phyloP scores from a whole-genome alignment of 2,113 vertebrate species.

The Erinaceus europaeus region DNA sequence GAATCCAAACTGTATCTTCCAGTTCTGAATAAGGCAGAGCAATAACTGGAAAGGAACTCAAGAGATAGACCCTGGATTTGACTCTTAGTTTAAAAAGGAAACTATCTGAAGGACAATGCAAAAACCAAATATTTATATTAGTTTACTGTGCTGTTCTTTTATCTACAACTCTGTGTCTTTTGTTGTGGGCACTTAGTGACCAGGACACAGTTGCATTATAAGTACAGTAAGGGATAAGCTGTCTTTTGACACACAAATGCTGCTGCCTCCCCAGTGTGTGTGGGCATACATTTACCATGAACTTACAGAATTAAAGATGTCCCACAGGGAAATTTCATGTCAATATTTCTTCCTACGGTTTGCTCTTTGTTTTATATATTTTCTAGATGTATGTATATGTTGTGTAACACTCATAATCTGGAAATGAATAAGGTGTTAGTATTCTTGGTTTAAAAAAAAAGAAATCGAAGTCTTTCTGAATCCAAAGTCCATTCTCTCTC shows the following conservation, averaged over 20 bases:
- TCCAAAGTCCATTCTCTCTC: not conserved
- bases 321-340: constrained; percentile 56
- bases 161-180: constrained; percentile 43
- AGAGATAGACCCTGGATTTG: constrained; percentile 33
- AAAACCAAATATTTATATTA: constrained; percentile 65
- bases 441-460: constrained; percentile 63
- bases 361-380: not conserved
- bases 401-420: constrained; percentile 69
- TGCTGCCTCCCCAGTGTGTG: not conserved
- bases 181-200: constrained; percentile 40
- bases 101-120: constrained; percentile 69
- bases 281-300: not conserved
- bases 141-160: constrained; percentile 71
- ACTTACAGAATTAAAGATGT: constrained; percentile 59
- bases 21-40: constrained; percentile 95
- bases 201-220: not conserved
- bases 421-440: constrained; percentile 82
- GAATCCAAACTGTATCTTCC: constrained; percentile 98
- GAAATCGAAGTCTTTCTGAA: not conserved
- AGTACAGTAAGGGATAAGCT: not conserved
- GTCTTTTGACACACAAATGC: not conserved
- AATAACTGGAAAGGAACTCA: constrained; percentile 74
- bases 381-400: constrained; percentile 37
- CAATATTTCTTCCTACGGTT: constrained; percentile 66
- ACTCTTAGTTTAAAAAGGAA: constrained; percentile 61